A percentile compares a stretch with the other conserved stretches of the same genome.
Conservation (phyloP, 2,888 invertebrate genomes). For the Holacanthella duospinosa region DNA sequence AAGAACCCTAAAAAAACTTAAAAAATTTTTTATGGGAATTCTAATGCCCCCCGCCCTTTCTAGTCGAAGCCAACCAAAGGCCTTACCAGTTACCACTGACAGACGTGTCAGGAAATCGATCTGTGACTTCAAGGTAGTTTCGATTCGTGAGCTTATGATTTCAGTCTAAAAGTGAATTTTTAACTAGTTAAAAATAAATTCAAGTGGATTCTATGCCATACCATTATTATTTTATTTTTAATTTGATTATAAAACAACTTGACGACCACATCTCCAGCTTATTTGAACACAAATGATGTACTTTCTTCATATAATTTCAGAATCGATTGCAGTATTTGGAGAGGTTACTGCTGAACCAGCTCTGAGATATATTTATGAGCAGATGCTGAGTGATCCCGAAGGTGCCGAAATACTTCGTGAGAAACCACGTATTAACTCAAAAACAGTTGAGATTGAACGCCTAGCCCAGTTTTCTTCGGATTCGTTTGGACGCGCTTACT, state of each 20-base stretch:
- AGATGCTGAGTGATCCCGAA: constrained; percentile 66
- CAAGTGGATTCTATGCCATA: too few species aligned
- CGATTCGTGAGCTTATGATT: too few species aligned
- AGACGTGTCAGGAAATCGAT: too few species aligned
- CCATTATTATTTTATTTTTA: constrained; percentile 2
- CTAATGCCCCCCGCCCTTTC: too few species aligned
- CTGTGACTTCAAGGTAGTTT: too few species aligned
- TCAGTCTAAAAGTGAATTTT: too few species aligned
- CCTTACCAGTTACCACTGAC: too few species aligned
- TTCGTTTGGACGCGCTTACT: constrained; percentile 77
- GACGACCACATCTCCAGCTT: neutral
- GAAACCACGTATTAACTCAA: constrained; percentile 76
- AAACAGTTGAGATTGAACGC: constrained; percentile 61
- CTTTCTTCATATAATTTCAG: constrained; percentile 43
- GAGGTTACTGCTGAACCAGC: constrained; percentile 73
- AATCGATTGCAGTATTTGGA: constrained; percentile 90
- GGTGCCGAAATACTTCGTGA: constrained; percentile 62
- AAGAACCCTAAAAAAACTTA: too few species aligned
- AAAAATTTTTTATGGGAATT: too few species aligned
- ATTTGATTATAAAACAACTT: neutral
- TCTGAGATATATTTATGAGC: constrained; percentile 56
- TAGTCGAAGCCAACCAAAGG: too few species aligned
- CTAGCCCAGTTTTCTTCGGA: constrained; percentile 62
- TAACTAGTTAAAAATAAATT: too few species aligned
- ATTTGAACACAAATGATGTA: neutral